phyloP scores from a whole-genome alignment of 2,113 vertebrate genomes.

The Eolophus roseicapilla region DNA sequence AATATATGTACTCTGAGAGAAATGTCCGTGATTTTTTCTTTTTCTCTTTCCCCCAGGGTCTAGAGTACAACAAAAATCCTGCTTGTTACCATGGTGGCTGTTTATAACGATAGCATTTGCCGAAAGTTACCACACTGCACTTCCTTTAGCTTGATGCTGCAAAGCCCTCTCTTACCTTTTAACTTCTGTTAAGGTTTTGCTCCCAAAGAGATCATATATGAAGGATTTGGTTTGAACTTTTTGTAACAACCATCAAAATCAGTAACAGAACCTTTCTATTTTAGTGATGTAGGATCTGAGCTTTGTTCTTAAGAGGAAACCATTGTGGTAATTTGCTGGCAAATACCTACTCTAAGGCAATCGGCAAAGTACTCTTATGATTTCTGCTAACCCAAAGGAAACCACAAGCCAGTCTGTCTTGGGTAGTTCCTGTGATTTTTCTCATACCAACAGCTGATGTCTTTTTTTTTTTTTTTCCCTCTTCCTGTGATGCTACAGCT shows the following conservation, averaged over 20 bases:
- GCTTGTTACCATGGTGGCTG: background rate
- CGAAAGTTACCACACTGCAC: background rate
- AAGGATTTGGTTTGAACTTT: background rate
- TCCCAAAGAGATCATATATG: background rate
- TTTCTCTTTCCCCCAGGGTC: background rate
- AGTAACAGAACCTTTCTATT: background rate
- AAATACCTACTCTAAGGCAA: background rate
- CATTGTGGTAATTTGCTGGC: constrained; percentile 21
- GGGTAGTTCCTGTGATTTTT: constrained; percentile 49
- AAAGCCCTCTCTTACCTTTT: background rate
- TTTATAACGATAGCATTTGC: background rate
- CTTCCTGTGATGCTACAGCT: constrained; percentile 4
- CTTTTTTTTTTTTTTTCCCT: background rate
- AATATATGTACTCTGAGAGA: background rate
- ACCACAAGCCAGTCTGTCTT: constrained; percentile 29
- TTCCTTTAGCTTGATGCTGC: background rate
- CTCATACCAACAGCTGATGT: constrained; percentile 14
- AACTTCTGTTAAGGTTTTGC: background rate
- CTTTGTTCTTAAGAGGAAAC: background rate
- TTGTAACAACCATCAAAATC: background rate
- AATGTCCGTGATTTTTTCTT: background rate
- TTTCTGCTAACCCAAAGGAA: constrained; percentile 42
- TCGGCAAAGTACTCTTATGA: background rate
- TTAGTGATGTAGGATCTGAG: background rate
- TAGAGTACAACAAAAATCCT: background rate